Base-by-base conservation (phyloP, 2,797 vertebrate genomes). In the Macropodus opercularis region DNA sequence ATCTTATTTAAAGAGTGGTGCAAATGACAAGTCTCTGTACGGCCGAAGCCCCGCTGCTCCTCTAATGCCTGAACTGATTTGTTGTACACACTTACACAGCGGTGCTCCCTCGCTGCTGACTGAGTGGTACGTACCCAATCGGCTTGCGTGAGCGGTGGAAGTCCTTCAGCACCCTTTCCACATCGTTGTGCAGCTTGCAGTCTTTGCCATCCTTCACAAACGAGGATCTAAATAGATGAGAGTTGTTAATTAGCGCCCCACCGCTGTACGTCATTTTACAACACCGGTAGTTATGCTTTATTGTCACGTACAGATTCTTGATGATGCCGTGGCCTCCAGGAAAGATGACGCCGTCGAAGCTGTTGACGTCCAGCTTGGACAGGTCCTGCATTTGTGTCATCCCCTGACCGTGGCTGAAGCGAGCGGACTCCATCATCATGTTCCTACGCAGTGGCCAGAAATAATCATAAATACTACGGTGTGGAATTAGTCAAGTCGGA, bases 121-220 rank as follows among this genome's bases (percentile, higher is more conserved):
- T 6, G 23, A 24, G 29, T 38, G 31, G 63, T 52, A 79, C 80
- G 22, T 80, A 91, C 92, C 91, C 92, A 21, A 91, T 92, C 10
- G 92, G 92, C 52, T 93, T 93, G 54, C 75, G 81, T 59, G 78
- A 85, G 8, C 80, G 84, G 54, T 92, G 90, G 77, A 93, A 92
- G 0, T 93, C 92, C 73, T 93, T 93, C 2, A 92, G 83, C 15
- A 92, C 74, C 18, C 71, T 79, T n/a, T 92, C 88, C 75, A 92
- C 91, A 2, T 92, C 88, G 14, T 12, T 71, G 0, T 92, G 81
- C 50, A 92, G 81, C 76, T 92, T 93, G 77, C 87, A 92, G 75
- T 92, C 91, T 72, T 92, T 92, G 6, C 90, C 90, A 7, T 93
- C 90, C 69, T 91, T 92, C 79, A 74, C 61, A 53, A 91, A 91